A percentile compares a stretch with the other conserved stretches of the same genome.
phyloP scores from a whole-genome alignment of 1,140 invertebrate genomes.

The Tachypleus tridentatus region DNA sequence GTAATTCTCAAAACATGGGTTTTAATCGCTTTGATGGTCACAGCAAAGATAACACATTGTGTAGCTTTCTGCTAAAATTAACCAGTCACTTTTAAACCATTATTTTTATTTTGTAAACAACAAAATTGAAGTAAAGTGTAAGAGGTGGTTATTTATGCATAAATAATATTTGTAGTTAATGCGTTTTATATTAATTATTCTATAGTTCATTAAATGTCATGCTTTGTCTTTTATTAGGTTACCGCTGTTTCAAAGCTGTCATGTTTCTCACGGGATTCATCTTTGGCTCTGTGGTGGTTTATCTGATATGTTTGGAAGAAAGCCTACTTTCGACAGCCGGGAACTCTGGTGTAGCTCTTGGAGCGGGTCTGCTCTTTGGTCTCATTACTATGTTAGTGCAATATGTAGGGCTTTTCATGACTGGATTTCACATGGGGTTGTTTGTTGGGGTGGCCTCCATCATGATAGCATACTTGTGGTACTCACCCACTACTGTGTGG shows the following conservation, averaged over 20 bases:
- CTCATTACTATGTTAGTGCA: constrained; percentile 65
- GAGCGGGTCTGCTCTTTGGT: constrained; percentile 61
- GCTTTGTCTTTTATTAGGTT: constrained; percentile 50
- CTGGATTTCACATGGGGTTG: constrained; percentile 64
- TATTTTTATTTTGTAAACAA: no score
- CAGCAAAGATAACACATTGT: no score
- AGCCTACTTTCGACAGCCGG: constrained; percentile 56
- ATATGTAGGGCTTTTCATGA: constrained; percentile 69
- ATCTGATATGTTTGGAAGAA: constrained; percentile 59
- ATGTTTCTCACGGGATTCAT: constrained; percentile 80
- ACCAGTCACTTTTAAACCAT: no score
- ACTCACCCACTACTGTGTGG: constrained; percentile 45
- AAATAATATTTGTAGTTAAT: no score
- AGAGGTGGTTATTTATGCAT: no score
- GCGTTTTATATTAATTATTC: constrained; percentile 1
- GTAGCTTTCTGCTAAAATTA: no score
- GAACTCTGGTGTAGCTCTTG: constrained; percentile 57
- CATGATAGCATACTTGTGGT: constrained; percentile 34
- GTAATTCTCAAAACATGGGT: no score
- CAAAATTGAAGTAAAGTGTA: no score
- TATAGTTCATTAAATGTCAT: constrained; percentile 8
- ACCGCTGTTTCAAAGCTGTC: constrained; percentile 76
- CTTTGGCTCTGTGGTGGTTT: constrained; percentile 64
- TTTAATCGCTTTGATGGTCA: no score
- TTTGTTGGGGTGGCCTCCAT: constrained; percentile 48